A percentile compares a stretch with the other conserved stretches of the same genome.
These are phyloP conservation scores for Alosa alosa DNA, from an alignment of 2,113 vertebrate species.

Conservation along the genomic window DNA sequence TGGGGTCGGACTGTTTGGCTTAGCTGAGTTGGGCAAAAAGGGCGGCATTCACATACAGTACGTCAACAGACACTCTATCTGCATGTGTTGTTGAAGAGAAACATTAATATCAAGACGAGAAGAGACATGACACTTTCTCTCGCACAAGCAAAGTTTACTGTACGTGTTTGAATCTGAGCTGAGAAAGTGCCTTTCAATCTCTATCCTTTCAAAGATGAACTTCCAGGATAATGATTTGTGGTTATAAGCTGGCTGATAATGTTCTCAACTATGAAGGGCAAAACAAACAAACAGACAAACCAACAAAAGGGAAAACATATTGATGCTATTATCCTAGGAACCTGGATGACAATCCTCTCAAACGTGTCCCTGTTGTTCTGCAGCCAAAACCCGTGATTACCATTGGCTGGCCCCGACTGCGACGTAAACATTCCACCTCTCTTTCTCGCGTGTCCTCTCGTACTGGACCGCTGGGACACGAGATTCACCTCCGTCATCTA, in stretches of 20 bases:
- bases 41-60: not conserved
- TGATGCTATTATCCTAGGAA: constrained; percentile 6
- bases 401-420: not conserved
- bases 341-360: not conserved
- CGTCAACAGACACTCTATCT: not conserved
- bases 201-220: not conserved
- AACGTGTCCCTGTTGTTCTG: not conserved
- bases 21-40: not conserved
- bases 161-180: not conserved
- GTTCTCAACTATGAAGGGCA: not conserved
- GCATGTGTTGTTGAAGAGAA: not conserved
- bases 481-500: not conserved
- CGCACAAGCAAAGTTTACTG: not conserved
- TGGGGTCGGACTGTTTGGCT: not conserved
- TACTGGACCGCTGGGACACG: not conserved
- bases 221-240: not conserved
- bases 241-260: not conserved
- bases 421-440: not conserved
- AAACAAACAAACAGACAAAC: not conserved
- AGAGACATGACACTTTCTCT: not conserved
- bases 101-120: not conserved
- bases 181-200: not conserved
- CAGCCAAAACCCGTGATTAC: not conserved
- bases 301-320: not conserved
- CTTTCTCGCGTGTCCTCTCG: not conserved